These are phyloP conservation scores for Pocillopora verrucosa DNA, from an alignment of 64 coral and sea anemone genomes.

Conservation along the genomic window DNA sequence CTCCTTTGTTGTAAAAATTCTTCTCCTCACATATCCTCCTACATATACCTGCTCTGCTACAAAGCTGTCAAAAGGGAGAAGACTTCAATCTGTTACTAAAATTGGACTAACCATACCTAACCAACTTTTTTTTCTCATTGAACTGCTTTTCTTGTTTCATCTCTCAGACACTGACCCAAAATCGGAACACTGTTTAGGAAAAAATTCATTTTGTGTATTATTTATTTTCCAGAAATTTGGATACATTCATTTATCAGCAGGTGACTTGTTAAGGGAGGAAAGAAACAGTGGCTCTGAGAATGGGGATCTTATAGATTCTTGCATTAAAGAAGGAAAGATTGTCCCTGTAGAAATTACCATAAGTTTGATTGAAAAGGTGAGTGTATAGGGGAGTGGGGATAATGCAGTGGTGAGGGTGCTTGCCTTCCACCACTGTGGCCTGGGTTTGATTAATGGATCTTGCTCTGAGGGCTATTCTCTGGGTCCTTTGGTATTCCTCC, in stretches of 20 bases:
- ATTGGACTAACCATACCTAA: too few relatives aligned
- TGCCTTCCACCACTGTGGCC: not conserved
- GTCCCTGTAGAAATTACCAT: constrained; percentile 99
- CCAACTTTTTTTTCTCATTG: too few relatives aligned
- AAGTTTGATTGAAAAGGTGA: constrained; percentile 91
- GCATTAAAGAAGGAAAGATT: constrained; percentile 93
- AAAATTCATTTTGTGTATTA: not conserved
- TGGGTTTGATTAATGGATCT: too few relatives aligned
- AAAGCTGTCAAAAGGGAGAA: too few relatives aligned
- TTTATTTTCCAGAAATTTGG: constrained; percentile 78
- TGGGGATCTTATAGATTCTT: constrained; percentile 94
- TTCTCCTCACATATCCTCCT: too few relatives aligned
- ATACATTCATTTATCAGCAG: constrained; percentile 93
- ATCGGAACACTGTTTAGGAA: not conserved
- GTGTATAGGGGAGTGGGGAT: not conserved
- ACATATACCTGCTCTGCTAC: too few relatives aligned
- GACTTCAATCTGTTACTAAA: too few relatives aligned
- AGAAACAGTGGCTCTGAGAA: constrained; percentile 90
- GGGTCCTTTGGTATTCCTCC: too few relatives aligned
- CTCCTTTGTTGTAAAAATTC: too few relatives aligned
- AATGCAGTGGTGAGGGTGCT: not conserved
- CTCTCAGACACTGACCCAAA: not conserved
- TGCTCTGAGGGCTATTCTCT: too few relatives aligned
- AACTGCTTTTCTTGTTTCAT: not conserved
- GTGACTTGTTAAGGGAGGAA: constrained; percentile 86